These are phyloP conservation scores for Loxodonta africana DNA, from an alignment of 2,113 vertebrate species.

Conservation along the genomic window DNA sequence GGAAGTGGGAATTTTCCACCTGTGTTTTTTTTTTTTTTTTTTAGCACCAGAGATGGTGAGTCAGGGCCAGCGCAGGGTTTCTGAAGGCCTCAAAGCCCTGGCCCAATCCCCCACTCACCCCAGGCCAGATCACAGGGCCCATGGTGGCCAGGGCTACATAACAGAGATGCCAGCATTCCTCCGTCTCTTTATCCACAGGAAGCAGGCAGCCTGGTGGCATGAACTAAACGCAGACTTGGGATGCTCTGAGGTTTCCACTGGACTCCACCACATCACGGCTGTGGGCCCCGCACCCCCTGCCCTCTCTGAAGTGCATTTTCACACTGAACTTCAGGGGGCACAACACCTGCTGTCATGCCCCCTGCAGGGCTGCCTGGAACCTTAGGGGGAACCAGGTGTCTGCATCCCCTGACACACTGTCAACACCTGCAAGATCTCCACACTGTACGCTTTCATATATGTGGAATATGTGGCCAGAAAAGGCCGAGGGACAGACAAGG, in stretches of 20 bases:
- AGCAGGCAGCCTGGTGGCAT: neutral
- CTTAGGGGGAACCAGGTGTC: neutral
- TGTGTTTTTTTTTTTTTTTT: no score
- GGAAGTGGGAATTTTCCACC: neutral
- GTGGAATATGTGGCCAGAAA: neutral
- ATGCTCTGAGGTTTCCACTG: neutral
- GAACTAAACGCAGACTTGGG: neutral
- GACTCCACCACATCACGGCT: neutral
- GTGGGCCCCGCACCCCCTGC: neutral
- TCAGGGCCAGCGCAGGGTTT: neutral
- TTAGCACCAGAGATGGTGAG: neutral
- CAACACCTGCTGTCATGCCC: neutral
- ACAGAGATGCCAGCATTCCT: no score
- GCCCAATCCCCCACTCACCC: neutral
- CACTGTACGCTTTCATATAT: neutral
- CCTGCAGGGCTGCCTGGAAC: neutral
- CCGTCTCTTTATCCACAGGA: rapidly evolving
- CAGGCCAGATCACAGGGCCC: no score
- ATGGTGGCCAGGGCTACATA: neutral
- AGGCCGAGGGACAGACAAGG: rapidly evolving
- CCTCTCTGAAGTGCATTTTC: neutral
- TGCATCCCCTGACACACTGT: neutral
- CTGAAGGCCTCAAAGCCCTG: rapidly evolving
- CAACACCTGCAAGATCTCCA: neutral
- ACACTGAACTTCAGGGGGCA: neutral